Percentiles rank a stretch among this genome's conserved stretches.
Conservation (phyloP, 2,888 invertebrate genomes). For the Phorcus lineatus region DNA sequence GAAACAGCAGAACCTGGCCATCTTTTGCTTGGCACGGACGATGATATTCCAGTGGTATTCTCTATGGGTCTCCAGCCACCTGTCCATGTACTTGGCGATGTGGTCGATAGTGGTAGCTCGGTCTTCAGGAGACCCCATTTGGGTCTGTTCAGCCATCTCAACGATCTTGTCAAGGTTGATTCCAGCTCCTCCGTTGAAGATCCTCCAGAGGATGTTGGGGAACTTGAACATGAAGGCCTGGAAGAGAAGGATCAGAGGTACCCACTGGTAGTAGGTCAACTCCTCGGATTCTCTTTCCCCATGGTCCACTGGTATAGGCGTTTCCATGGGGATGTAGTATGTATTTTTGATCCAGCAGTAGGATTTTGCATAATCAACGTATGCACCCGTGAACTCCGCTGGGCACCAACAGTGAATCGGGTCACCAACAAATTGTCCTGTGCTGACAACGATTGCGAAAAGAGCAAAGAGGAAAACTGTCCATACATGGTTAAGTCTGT, state of each 20-base stretch:
- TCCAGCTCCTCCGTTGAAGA: slow-evolving; percentile 64
- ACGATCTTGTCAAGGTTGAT: slow-evolving; percentile 62
- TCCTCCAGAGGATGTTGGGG: slow-evolving; percentile 67
- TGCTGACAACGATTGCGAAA: slow-evolving; percentile 68
- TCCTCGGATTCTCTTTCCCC: slow-evolving; percentile 59
- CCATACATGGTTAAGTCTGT: slow-evolving; percentile 68
- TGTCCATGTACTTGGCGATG: slow-evolving; percentile 63
- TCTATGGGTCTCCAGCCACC: slow-evolving; percentile 64
- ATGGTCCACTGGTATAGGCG: slow-evolving; percentile 63
- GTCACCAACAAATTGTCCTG: slow-evolving; percentile 67
- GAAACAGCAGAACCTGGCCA: slow-evolving; percentile 58
- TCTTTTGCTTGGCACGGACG: slow-evolving; percentile 56
- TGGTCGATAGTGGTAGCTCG: slow-evolving; percentile 62
- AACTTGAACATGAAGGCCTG: slow-evolving; percentile 69
- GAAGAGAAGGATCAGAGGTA: slow-evolving; percentile 66
- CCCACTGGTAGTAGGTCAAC: slow-evolving; percentile 70
- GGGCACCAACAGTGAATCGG: slow-evolving; percentile 71
- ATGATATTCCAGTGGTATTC: slow-evolving; percentile 63
- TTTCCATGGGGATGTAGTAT: slow-evolving; percentile 68
- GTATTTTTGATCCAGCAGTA: slow-evolving; percentile 72
- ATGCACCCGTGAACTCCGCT: slow-evolving; percentile 60
- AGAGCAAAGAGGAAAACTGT: slow-evolving; percentile 64
- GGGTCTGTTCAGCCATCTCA: slow-evolving; percentile 63
- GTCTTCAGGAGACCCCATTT: slow-evolving; percentile 65
- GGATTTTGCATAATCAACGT: slow-evolving; percentile 66